Evolutionary conservation across 2,113 vertebrate species (phyloP), one percentile per base, ranked within the genome.

Genomic region (Neodontobutis hainanensis): DNA sequence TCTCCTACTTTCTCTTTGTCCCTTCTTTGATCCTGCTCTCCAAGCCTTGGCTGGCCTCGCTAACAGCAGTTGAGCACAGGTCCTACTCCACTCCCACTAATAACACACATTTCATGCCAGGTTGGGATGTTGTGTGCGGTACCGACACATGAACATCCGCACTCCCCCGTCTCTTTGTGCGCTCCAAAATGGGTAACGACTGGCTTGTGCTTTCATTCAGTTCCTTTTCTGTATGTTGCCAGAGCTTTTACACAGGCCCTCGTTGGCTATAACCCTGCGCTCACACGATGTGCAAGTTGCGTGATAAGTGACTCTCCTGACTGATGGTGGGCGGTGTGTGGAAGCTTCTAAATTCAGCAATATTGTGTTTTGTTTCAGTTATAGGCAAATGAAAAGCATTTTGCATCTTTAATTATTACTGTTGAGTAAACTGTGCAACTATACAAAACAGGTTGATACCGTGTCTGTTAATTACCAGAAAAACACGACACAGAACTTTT

Each of bases 11-110:
- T 88, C 84, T 85, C 83, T 90, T 89, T 85, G 83, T 90, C 83
- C 80, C 85, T 62, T 82, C 90, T 89, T 90, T 90, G 88, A 90
- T 89, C 86, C 80, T 78, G 87, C 82, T 85, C 86, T 87, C 81
- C 78, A 68, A 84, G 83, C 85, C 82, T 90, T 80, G 80, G 87
- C 83, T 88, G 73, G 81, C 88, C 86, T 86, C 71, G 82, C 82
- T 88, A 88, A 87, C 81, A 89, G 88, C 86, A 83, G 84, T 85
- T 80, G 80, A 88, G 90, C 83, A 87, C 82, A 88, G 86, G 89
- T 88, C 83, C 74, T 82, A 76, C 86, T 87, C 77, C 80, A 86
- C 87, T 90, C 89, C 88, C 81, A 87, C 88, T 86, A 89, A 85
- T 78, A 78, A 81, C 83, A 88, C 85, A 88, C 82, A 87, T 77